A percentile compares a stretch with the other conserved stretches of the same genome.
Conservation (phyloP, 2,797 vertebrate genomes). For the Picus viridis region DNA sequence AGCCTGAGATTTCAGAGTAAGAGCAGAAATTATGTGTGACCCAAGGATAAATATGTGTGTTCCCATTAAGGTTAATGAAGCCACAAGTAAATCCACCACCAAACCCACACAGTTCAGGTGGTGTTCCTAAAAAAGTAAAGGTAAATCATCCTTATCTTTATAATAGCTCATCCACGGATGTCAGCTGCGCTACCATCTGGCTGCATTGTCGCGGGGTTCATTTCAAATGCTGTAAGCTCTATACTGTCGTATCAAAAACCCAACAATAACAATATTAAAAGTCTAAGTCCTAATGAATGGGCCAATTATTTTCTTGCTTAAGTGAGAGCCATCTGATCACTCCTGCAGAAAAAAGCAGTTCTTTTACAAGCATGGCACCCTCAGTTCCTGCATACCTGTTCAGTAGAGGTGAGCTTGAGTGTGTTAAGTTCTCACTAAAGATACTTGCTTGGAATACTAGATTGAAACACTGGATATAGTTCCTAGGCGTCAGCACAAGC, state of each 20-base stretch:
- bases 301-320: background rate
- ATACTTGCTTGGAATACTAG: background rate
- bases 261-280: background rate
- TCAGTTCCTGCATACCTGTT: background rate
- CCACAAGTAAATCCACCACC: slow-evolving; percentile 9
- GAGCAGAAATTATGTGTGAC: background rate
- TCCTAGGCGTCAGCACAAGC: background rate
- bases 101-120: background rate
- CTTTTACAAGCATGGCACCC: background rate
- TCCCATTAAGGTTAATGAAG: background rate
- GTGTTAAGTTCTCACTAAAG: background rate
- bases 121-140: slow-evolving; percentile 4
- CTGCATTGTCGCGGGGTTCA: background rate
- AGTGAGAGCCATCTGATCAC: background rate
- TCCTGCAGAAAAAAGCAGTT: background rate
- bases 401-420: background rate
- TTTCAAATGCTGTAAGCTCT: background rate
- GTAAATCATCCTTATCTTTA: background rate
- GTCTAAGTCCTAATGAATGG: background rate
- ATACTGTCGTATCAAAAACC: background rate
- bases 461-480: background rate
- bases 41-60: background rate
- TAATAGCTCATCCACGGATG: background rate
- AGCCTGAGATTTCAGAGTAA: background rate
- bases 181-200: background rate